Base-by-base conservation (phyloP, 2,113 vertebrate genomes). In the Panthera tigris region DNA sequence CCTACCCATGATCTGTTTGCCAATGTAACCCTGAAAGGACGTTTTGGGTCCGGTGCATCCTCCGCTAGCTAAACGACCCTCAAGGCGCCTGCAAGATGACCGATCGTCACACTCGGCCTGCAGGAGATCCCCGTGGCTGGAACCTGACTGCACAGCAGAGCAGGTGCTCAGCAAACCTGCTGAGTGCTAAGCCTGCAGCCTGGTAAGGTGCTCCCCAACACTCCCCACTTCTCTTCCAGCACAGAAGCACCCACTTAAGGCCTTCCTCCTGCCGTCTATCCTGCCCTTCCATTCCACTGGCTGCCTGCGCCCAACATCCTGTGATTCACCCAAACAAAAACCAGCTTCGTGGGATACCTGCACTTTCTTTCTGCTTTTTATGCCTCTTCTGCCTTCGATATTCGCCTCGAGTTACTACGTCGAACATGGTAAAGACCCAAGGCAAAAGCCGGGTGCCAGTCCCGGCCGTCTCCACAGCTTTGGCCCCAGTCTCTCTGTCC, bases 401-500 rank as follows among this genome's bases (percentile, higher is more conserved):
- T 74, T 69, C 57, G 73, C 33, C 81, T 39, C 23, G 48, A 21
- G 36, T 16, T 79, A 83, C 71, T 52, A 66, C 39, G 8, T 74
- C 36, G 48, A 85, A 89, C 6, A 8, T 14, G 27, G n/a, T n/a
- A 82, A 66, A 73, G 91, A 95, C 4, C 16, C 69, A 90, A 93
- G 80, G 63, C 7, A 57, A 96, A 97, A 74, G 57, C 16, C 80
- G 33, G 41, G 14, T 68, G 39, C 63, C 33, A 45, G 41, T 11
- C 25, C 23, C 76, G 36, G 71, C 2, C 68, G 48, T 14, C 45
- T 41, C 88, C 45, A 6, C 45, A 80, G 91, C n/a, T 55, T 14
- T 92, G 78, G 9, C 65, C 48, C 91, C 21, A 82, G 78, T 63
- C 86, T 63, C 48, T 89, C 80, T 84, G 81, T 57, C 66, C 52